These are phyloP conservation scores for Centropristis striata DNA, from an alignment of 2,113 vertebrate species.

Conservation along the genomic window DNA sequence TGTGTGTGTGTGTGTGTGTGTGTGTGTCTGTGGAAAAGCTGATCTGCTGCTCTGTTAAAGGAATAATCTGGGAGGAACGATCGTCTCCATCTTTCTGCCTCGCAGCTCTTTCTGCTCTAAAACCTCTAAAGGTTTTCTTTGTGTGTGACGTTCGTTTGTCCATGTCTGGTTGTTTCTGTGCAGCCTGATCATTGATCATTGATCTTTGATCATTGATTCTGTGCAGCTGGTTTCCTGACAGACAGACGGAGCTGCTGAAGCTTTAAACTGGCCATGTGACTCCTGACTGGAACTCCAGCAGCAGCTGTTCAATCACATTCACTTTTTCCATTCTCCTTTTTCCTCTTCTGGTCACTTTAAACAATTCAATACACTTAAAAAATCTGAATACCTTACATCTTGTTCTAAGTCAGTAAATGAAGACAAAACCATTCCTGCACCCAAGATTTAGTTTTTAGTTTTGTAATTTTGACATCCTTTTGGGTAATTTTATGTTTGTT, in stretches of 20 bases:
- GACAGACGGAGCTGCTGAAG: too few relatives aligned
- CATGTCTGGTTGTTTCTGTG: conserved; percentile 50
- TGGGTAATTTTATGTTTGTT: too few relatives aligned
- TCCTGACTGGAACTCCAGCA: conserved; percentile 24
- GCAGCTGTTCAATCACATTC: conserved; percentile 25
- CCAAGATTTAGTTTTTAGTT: conserved; percentile 26
- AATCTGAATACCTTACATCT: neutral
- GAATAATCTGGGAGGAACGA: conserved; percentile 67
- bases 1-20: conserved; percentile 22
- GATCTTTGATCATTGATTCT: too few relatives aligned
- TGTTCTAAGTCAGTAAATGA: neutral
- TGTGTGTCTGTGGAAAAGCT: conserved; percentile 74
- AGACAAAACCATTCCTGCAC: too few relatives aligned
- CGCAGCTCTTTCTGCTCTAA: conserved; percentile 62
- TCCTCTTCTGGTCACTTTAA: neutral
- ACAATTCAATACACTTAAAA: neutral
- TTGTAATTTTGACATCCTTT: too few relatives aligned
- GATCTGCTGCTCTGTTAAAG: conserved; percentile 77
- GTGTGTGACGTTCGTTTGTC: conserved; percentile 50
- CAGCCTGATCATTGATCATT: too few relatives aligned
- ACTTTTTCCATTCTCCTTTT: neutral
- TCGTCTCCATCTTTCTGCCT: conserved; percentile 49
- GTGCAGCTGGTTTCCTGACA: conserved; percentile 12
- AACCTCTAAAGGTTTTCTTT: conserved; percentile 38
- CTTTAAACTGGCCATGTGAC: conserved; percentile 30